Evolutionary conservation across 30 jellyfish, hydroid and myxozoan genomes (phyloP).

Genomic region (Hydractinia echinata): DNA sequence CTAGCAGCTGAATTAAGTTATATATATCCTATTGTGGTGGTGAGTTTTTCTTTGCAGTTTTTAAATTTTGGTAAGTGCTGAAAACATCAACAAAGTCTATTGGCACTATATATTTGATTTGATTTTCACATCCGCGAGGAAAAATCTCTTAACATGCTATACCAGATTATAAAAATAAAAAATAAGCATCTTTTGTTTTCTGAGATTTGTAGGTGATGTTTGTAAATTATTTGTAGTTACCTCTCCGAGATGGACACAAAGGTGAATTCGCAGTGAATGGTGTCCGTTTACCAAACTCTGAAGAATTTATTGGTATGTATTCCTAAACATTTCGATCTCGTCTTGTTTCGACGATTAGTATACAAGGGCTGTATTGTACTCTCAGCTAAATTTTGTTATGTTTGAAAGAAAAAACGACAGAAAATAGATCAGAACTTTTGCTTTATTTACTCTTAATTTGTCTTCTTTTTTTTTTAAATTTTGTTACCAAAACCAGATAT

Average conservation of each 20-base stretch:
- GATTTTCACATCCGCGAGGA: not conserved
- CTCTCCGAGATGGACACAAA: constrained; percentile 48
- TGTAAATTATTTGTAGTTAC: constrained; percentile 49
- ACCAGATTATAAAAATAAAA: not conserved
- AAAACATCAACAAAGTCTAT: too few species aligned
- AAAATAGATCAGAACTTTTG: too few species aligned
- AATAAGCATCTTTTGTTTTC: not conserved
- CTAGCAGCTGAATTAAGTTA: constrained; percentile 81
- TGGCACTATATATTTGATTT: not conserved
- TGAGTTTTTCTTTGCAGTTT: constrained; percentile 14
- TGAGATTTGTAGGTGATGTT: not conserved
- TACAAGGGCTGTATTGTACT: too few species aligned
- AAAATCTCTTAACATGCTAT: not conserved
- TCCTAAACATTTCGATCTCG: not conserved
- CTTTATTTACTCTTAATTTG: too few species aligned
- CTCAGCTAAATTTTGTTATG: too few species aligned
- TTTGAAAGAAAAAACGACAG: too few species aligned
- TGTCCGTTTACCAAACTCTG: constrained; percentile 85
- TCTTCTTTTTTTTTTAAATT: too few species aligned
- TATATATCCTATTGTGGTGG: constrained; percentile 84
- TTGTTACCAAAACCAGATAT: too few species aligned
- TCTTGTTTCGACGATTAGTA: too few species aligned
- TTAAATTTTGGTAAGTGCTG: too few species aligned
- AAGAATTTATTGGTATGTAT: constrained; percentile 61
- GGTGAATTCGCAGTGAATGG: constrained; percentile 74